phyloP scores from a whole-genome alignment of 2,888 invertebrate species.

The Euzetes globulus region DNA sequence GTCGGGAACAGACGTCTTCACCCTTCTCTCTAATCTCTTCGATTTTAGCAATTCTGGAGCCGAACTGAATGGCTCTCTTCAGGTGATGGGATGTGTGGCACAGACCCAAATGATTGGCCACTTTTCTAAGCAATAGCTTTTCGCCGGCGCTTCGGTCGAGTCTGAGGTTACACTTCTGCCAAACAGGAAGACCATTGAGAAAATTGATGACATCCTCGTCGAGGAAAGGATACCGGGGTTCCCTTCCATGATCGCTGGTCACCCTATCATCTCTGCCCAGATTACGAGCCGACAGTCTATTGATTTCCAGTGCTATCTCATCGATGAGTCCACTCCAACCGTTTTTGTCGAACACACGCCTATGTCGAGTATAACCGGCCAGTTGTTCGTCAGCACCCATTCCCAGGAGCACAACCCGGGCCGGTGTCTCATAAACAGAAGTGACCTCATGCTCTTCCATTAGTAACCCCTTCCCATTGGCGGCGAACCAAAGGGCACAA shows the following conservation, averaged over 20 bases:
- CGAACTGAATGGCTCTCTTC: conserved; percentile 94
- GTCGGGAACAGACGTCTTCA: conserved; percentile 58
- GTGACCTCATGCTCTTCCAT: conserved; percentile 12
- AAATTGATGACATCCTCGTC: conserved; percentile 55
- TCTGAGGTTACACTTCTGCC: conserved; percentile 50
- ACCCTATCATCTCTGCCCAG: conserved; percentile 86
- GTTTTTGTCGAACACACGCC: conserved; percentile 51
- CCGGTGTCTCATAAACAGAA: conserved; percentile 17
- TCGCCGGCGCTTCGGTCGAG: conserved; percentile 78
- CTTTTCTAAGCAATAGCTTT: conserved; percentile 69
- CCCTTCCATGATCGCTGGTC: conserved; percentile 72
- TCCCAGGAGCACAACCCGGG: conserved; percentile 69
- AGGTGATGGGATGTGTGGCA: conserved; percentile 57
- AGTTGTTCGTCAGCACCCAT: conserved; percentile 97
- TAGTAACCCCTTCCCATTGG: conserved; percentile 59
- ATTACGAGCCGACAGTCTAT: conserved; percentile 78
- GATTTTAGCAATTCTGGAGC: conserved; percentile 71
- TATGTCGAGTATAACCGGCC: conserved; percentile 85
- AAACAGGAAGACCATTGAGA: conserved; percentile 50
- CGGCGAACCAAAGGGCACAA: conserved; percentile 88
- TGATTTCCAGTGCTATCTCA: conserved; percentile 69
- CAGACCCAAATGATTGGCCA: conserved; percentile 47
- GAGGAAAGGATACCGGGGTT: conserved; percentile 57
- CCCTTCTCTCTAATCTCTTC: conserved; percentile 76
- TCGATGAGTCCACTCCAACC: conserved; percentile 54